Base-by-base conservation (phyloP, 1,140 invertebrate genomes). In the Drosophila virilis region DNA sequence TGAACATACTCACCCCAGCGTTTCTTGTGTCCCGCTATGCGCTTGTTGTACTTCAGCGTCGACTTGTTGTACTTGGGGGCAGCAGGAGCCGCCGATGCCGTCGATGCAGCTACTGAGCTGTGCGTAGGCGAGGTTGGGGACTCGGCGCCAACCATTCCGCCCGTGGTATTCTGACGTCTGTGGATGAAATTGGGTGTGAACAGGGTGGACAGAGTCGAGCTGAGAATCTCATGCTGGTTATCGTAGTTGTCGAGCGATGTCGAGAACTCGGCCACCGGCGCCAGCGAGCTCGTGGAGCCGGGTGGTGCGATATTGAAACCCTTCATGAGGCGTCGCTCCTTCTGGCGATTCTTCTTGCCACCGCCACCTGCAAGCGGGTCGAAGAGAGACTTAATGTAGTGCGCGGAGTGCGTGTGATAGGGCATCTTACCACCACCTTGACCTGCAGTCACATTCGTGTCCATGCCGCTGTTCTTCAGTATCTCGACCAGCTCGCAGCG, bases 401-500 rank as follows among this genome's bases (percentile, higher is more conserved):
- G 28, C 17, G 10, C 8, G 1, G 7, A 32, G n/a, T 10, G 64
- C 22, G 8, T 40, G 51, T 61, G 12, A 68, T 32, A 48, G 10
- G 33, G 10, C 42, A 37, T 22, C 65, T 77, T 68, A 91, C 89
- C 85, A 58, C 91, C 91, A 54, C 78, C 91, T 71, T 92, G 91
- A 48, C 96, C 96, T 57, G 96, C 95, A 1, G 96, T 96, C 0
- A 96, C 96, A 38, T 96, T 96, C 0, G 96, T 97, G 86, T 97
- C 97, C 96, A 98, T 98, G 74, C 97, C 97, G 42, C 96, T 97
- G 92, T 97, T 97, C 91, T 97, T 97, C 13, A 99, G 94, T 77
- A 99, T 98, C 93, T 99, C 98, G 42, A 99, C 96, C 6, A 99
- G 94, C 93, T 99, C 98, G 93, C 97, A 98, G 45, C 97, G 95